Base-by-base conservation (phyloP, 2,797 vertebrate genomes). In the Malacoctenus gilli region DNA sequence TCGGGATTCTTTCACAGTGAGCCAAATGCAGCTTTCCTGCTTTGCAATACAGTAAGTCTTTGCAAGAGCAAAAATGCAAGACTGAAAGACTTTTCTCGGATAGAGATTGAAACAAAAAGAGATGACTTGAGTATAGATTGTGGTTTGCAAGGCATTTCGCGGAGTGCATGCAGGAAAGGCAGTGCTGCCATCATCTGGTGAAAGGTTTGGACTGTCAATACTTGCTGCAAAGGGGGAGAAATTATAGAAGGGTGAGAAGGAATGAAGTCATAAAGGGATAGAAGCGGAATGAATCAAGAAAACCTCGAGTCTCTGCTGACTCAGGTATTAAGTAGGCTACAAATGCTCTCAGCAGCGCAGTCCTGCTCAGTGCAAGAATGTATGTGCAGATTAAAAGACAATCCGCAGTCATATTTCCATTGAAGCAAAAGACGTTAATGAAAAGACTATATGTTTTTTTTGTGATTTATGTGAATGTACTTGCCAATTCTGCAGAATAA, bases 141-240 rank as follows among this genome's bases (percentile, higher is more conserved):
- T n/a, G n/a, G n/a, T n/a, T n/a, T n/a, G n/a, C n/a, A n/a, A n/a
- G n/a, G n/a, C n/a, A n/a, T n/a, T n/a, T n/a, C n/a, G n/a, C n/a
- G n/a, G n/a, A n/a, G n/a, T n/a, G n/a, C 22, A 11, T 36, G 47
- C 22, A 66, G 56, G 23, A 74, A 49, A 42, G 69, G 34, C 44
- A 76, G 72, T 88, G 86, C 89, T 92, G 83, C 91, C 89, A 80
- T 60, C 90, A 23, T 72, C 84, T 90, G 92, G 85, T 75, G 34
- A 56, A 68, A 75, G 38, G 25, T 40, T 20, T 62, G 56, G 39
- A 83, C 21, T 4, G 39, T 25, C 50, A 67, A 53, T 5, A 57
- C 23, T 48, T 5, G 5, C 37, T 10, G 38, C 40, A 5, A 37
- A 31, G 19, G 10, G 22, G 13, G 10, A 46, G 38, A 22, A 25